phyloP scores from a whole-genome alignment of 2,888 invertebrate species.

The Amphipyra berbera region DNA sequence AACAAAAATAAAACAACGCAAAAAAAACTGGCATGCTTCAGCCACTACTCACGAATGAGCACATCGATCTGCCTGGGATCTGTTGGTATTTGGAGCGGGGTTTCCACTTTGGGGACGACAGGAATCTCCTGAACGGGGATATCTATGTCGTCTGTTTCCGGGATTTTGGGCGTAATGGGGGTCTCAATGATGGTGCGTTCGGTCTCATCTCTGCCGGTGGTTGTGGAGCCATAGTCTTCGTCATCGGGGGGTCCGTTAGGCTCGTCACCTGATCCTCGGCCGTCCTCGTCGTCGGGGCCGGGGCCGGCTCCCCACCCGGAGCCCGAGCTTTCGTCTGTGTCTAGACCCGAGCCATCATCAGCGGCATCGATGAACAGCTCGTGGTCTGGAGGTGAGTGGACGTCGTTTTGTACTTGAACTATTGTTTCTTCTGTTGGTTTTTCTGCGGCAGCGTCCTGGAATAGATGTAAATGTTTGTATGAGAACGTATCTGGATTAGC shows the following conservation, averaged over 20 bases:
- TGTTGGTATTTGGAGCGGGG: slow-evolving; percentile 70
- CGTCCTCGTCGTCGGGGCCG: slow-evolving; percentile 94
- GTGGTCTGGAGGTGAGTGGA: slow-evolving; percentile 84
- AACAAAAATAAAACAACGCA: slow-evolving; percentile 73
- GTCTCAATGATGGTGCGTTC: slow-evolving; percentile 42
- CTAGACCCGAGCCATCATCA: slow-evolving; percentile 92
- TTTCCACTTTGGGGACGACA: slow-evolving; percentile 60
- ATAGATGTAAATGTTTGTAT: slow-evolving; percentile 52
- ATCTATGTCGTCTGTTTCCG: slow-evolving; percentile 50
- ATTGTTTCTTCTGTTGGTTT: slow-evolving; percentile 75
- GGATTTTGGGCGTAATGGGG: slow-evolving; percentile 40
- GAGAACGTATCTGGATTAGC: not conserved
- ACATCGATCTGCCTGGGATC: slow-evolving; percentile 74
- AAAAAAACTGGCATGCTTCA: slow-evolving; percentile 86
- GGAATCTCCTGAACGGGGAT: slow-evolving; percentile 54
- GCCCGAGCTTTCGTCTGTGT: slow-evolving; percentile 95
- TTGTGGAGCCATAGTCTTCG: slow-evolving; percentile 79
- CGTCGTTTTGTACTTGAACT: slow-evolving; percentile 79
- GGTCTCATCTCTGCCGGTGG: slow-evolving; percentile 58
- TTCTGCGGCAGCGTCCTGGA: slow-evolving; percentile 81
- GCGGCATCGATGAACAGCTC: slow-evolving; percentile 94
- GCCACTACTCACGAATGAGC: slow-evolving; percentile 88
- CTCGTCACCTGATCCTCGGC: slow-evolving; percentile 84
- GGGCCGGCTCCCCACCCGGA: slow-evolving; percentile 93
- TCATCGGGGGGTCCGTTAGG: slow-evolving; percentile 78